phyloP scores from a whole-genome alignment of 2,113 vertebrate species.

The Leucopsar rothschildi region DNA sequence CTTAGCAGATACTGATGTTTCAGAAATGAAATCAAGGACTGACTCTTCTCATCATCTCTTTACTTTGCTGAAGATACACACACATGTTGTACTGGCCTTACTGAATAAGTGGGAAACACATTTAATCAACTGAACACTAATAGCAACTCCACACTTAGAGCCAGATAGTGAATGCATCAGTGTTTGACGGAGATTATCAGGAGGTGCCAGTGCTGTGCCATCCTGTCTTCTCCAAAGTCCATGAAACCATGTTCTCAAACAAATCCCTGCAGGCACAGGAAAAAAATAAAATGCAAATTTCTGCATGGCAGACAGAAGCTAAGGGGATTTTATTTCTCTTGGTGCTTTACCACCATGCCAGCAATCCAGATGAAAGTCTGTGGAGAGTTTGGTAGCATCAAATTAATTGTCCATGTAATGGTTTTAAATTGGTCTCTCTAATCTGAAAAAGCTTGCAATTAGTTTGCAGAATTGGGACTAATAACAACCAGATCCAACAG shows the following conservation, averaged over 20 bases:
- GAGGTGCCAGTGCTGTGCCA: background rate
- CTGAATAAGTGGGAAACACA: background rate
- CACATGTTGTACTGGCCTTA: background rate
- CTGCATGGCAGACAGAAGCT: background rate
- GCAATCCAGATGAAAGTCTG: slow-evolving; percentile 17
- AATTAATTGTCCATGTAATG: slow-evolving; percentile 41
- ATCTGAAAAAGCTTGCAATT: background rate
- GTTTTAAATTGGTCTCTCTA: slow-evolving; percentile 34
- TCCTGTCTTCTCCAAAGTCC: background rate
- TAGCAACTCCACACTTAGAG: background rate
- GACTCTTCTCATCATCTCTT: background rate
- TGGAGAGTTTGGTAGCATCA: slow-evolving; percentile 24
- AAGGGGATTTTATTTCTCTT: background rate
- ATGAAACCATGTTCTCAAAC: background rate
- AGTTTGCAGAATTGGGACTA: background rate
- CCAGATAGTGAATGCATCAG: background rate
- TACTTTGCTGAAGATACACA: background rate
- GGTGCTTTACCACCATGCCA: background rate
- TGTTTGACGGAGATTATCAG: background rate
- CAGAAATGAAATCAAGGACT: slow-evolving; percentile 16
- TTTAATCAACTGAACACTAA: background rate
- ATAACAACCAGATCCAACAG: background rate
- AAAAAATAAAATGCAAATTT: slow-evolving; percentile 19
- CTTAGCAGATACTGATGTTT: slow-evolving; percentile 28
- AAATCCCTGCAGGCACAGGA: background rate